A percentile compares a stretch with the other conserved stretches of the same genome.
phyloP scores from a whole-genome alignment of 2,113 vertebrate species.

The Hymenochirus boettgeri region DNA sequence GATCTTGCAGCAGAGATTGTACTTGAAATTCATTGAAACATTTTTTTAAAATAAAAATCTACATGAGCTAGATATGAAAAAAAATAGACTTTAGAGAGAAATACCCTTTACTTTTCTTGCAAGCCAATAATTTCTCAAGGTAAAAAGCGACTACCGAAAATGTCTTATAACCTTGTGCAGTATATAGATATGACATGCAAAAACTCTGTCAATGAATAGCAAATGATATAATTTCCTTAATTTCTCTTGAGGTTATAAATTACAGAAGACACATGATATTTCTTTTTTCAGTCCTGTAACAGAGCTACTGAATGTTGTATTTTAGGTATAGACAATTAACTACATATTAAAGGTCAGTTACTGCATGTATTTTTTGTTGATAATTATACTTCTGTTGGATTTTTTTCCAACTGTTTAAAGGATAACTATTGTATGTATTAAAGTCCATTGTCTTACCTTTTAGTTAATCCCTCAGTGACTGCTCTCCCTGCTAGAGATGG shows the following conservation, averaged over 20 bases:
- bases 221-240: slow-evolving; percentile 7
- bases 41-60: slow-evolving; percentile 17
- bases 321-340: too few species aligned
- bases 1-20: not conserved
- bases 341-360: too few species aligned
- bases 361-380: too few species aligned
- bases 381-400: too few species aligned
- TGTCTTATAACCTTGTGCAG: not conserved
- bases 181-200: slow-evolving; percentile 1
- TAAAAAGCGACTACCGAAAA: not conserved
- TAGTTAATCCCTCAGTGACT: too few species aligned
- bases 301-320: too few species aligned
- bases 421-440: too few species aligned
- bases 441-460: too few species aligned
- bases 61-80: slow-evolving; percentile 12
- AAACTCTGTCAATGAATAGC: slow-evolving; percentile 6
- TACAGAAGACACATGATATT: not conserved
- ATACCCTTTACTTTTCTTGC: slow-evolving; percentile 19
- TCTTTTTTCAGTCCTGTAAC: not conserved
- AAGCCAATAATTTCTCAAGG: slow-evolving; percentile 4
- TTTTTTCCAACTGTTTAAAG: too few species aligned
- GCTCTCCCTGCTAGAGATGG: too few species aligned
- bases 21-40: slow-evolving; percentile 18
- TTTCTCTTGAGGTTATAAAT: not conserved
- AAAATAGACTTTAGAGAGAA: not conserved